These are phyloP conservation scores for Cyanoramphus novaezelandiae DNA, from an alignment of 2,113 vertebrate species.

Conservation along the genomic window DNA sequence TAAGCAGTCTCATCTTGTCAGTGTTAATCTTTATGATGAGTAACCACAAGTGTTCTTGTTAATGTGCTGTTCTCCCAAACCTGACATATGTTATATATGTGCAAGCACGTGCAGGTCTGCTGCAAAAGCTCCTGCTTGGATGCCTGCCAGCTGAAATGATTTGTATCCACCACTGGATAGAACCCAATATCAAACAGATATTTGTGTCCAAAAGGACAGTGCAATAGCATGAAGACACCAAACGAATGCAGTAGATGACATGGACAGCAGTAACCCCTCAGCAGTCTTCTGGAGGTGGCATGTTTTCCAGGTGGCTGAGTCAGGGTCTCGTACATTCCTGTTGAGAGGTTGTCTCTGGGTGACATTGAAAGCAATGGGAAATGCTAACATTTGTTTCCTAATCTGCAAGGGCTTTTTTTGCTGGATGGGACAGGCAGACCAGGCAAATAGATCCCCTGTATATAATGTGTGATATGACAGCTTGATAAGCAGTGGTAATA, in stretches of 20 bases:
- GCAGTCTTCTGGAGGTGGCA: not conserved
- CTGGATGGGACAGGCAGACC: not conserved
- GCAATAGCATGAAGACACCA: not conserved
- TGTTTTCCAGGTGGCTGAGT: fast-evolving
- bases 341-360: not conserved
- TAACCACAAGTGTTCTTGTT: not conserved
- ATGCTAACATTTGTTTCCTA: not conserved
- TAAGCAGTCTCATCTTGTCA: not conserved
- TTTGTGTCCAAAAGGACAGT: not conserved
- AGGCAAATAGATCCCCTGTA: not conserved
- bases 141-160: not conserved
- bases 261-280: not conserved
- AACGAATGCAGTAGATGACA: fast-evolving
- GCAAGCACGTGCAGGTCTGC: not conserved
- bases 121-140: not conserved
- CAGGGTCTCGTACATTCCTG: not conserved
- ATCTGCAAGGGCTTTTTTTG: not conserved
- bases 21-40: not conserved
- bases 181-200: not conserved
- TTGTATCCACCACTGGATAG: not conserved
- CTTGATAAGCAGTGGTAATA: not conserved
- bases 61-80: not conserved
- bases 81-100: not conserved
- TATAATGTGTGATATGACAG: not conserved
- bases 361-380: not conserved